Base-by-base conservation (phyloP, 2,113 vertebrate genomes). In the Turnix velox region DNA sequence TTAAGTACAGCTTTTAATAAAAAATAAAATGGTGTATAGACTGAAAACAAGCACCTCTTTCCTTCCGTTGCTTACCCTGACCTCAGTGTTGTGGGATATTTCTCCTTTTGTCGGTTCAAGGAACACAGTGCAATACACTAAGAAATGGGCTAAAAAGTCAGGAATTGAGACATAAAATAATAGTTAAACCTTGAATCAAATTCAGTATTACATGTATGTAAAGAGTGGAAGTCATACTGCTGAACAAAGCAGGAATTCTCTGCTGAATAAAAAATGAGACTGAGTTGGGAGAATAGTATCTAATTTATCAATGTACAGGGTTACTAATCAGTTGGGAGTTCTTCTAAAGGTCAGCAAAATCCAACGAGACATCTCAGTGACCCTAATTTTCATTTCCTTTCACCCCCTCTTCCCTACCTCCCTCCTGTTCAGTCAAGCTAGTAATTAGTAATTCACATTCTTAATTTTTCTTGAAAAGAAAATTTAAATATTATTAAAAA, bases 211-310 rank as follows among this genome's bases (percentile, higher is more conserved):
- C 24, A 58, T 52, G 22, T 58, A 31, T 66, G 57, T 42, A 76
- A 95, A 51, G 9, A 94, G 48, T 62, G 57, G 66, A 89, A 91
- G 55, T 91, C 74, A 84, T 57, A 76, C 73, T 77, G 82, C 42
- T 90, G 84, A 96, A 93, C 78, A 76, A 93, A 94, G 52, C 78
- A 91, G 75, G 61, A 87, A 81, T 42, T 90, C 75, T 65, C 58
- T 58, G 51, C 25, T 79, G 83, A 96, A 96, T 97, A 90, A 96
- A 94, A 97, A 87, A 95, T 95, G 87, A 96, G 73, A 81, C 57
- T 55, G 12, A 2, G 5, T n/a, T 92, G 69, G 77, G 68, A 55
- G 80, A 91, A 58, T 90, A 63, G 92, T 94, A 52, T 59, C 82
- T 91, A 92, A 95, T 95, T 92, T 93, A 86, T 91, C 88, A 90